A percentile compares a stretch with the other conserved stretches of the same genome.
These are phyloP conservation scores for Aplidium turbinatum DNA, from an alignment of 23 tunicate species.

Conservation along the genomic window DNA sequence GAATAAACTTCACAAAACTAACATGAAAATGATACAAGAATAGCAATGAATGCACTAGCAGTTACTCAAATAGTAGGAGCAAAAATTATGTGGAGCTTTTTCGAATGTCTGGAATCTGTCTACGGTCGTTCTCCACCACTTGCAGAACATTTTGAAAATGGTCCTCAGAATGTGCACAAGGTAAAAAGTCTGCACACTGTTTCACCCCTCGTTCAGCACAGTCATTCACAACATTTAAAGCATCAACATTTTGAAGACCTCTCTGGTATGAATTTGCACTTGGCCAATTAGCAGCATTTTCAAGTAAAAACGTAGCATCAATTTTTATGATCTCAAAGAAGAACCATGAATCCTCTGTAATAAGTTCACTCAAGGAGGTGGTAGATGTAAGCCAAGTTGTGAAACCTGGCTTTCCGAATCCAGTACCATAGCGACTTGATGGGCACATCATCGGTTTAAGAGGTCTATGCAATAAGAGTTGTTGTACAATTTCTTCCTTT, in stretches of 20 bases:
- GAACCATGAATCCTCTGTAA: slow-evolving; percentile 9
- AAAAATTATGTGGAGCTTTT: neutral
- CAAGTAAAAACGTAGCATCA: neutral
- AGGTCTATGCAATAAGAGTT: slow-evolving; percentile 3
- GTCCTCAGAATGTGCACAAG: slow-evolving; percentile 4
- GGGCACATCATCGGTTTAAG: neutral
- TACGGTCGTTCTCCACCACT: neutral
- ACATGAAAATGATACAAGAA: too few species aligned
- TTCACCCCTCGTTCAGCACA: slow-evolving; percentile 18
- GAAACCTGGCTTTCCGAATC: slow-evolving; percentile 11
- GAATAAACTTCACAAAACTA: too few species aligned
- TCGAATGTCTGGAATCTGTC: slow-evolving; percentile 2
- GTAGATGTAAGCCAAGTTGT: neutral
- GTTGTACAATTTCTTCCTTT: slow-evolving; percentile 8
- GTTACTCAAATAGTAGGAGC: too few species aligned
- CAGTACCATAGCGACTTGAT: slow-evolving; percentile 9
- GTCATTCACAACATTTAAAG: slow-evolving; percentile 23
- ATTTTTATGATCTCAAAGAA: slow-evolving; percentile 6
- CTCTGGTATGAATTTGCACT: neutral
- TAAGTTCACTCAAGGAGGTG: slow-evolving; percentile 12
- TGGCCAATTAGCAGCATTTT: slow-evolving; percentile 4
- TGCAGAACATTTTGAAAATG: slow-evolving; percentile 23
- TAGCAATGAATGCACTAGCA: too few species aligned
- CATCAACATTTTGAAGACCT: slow-evolving; percentile 18
- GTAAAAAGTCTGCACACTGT: neutral